Conservation (phyloP, 2,797 vertebrate genomes). For the Acridotheres tristis region DNA sequence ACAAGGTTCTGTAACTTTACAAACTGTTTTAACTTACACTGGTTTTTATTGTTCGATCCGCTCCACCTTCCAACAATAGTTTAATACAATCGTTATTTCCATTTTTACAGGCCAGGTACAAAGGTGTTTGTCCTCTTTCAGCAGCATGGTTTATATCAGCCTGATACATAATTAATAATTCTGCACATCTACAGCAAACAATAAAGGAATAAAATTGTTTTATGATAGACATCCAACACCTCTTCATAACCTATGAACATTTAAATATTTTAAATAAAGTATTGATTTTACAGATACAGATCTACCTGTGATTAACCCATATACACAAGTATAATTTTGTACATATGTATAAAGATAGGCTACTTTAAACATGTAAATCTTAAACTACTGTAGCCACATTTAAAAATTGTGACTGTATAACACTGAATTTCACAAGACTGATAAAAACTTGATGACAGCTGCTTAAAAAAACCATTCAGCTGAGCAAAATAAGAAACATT, state of each 20-base stretch:
- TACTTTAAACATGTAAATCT: not conserved
- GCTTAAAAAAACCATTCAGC: not conserved
- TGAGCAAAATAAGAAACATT: not conserved
- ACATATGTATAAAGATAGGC: not conserved
- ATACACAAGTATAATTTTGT: not conserved
- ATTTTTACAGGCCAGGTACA: conserved; percentile 88
- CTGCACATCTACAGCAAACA: conserved; percentile 83
- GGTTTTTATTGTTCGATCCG: conserved; percentile 81
- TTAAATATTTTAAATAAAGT: not conserved
- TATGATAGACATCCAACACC: not conserved
- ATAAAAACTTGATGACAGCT: not conserved
- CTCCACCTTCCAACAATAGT: conserved; percentile 83
- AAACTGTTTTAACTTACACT: conserved; percentile 77
- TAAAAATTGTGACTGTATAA: not conserved
- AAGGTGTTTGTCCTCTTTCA: conserved; percentile 84
- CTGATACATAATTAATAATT: conserved; percentile 84
- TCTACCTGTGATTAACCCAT: not conserved
- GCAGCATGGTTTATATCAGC: conserved; percentile 84
- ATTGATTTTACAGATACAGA: not conserved
- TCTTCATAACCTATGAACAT: not conserved
- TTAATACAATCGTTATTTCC: conserved; percentile 84
- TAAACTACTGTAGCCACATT: not conserved
- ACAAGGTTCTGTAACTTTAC: not conserved
- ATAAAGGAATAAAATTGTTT: conserved; percentile 6
- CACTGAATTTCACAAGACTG: not conserved